Evolutionary conservation across 2,888 invertebrate genomes (phyloP), one percentile per base, ranked within the genome.

Genomic region (Eupeodes luniger): DNA sequence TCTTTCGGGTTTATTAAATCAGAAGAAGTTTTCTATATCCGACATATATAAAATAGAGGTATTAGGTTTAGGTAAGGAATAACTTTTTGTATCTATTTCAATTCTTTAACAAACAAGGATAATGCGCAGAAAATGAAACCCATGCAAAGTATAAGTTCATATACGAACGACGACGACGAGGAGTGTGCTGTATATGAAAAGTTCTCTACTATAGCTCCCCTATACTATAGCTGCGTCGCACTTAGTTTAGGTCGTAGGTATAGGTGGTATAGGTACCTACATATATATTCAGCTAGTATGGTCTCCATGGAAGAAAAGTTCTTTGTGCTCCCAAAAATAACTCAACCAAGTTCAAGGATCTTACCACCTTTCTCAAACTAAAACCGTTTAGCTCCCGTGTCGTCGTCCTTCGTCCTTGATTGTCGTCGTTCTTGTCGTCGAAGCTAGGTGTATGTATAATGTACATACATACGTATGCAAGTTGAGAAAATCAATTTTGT

Each of bases 321-420:
- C 87, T 84, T 84, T 87, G 87, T 87, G 84, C 77, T 67, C 70
- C 88, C 88, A 85, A 88, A 88, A 88, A 81, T 85, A 88, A 78
- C 88, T 88, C 84, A 88, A 85, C 85, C 88, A 88, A 88, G 88
- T 88, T 85, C 88, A 88, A 88, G 88, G 88, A 88, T 85, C 85
- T 75, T 88, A 53, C 81, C 85, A 87, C 83, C 87, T 83, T 67
- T 61, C 40, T 53, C 72, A 62, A 66, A 16, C 64, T 34, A 74
- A 77, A 76, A 77, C 55, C 80, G 51, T 84, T 87, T 77, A 84
- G 76, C 84, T 80, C 44, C 70, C 27, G 55, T 75, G 79, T 57
- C 27, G 57, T 62, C 36, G 75, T 57, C 36, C 40, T 81, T 76
- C 55, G 77, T 55, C 74, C 70, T 70, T 44, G 27, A 70, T 70